Evolutionary conservation across 2,113 vertebrate genomes (phyloP), one percentile per base, ranked within the genome.

Genomic region (Trichechus manatus): DNA sequence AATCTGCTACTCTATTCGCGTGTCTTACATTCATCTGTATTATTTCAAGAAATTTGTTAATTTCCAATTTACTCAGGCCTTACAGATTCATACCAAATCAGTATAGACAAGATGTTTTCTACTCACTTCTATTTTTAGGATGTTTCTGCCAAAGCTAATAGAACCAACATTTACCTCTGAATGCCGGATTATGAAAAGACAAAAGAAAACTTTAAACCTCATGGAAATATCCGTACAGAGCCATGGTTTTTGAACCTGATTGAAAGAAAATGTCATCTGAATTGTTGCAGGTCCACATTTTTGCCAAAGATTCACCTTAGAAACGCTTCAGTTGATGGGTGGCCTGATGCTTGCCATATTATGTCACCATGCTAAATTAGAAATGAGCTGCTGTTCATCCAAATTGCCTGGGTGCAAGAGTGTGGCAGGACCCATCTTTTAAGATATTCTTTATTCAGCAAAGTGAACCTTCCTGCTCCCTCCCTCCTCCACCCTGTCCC

Each of bases 81-180:
- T 89, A 47, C 79, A 88, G 92, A 97, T 96, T 95, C 72, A 85
- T 82, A 59, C 97, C 94, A 81, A 95, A 91, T 59, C 25, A 80
- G 82, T 92, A 97, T 96, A 96, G 85, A 68, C 68, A 14, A 27
- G 42, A 36, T 29, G 4, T 85, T 94, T 90, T 74, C 5, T 78
- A 36, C 39, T 42, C 77, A 63, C 78, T 81, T 85, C 96, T 64
- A 47, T 39, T 11, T 0, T 92, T 56, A 80, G 56, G 39, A 61
- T 87, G 31, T 98, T 97, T 92, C 96, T 97, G 93, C 94, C 97
- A 98, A 97, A 98, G 95, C 92, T 93, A 75, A 95, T 80, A 96
- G 93, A 97, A 98, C 95, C 97, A 97, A 95, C 95, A 70, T 77
- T 96, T 98, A 98, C 98, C 97, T 98, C 98, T 91, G 97, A 97